Evolutionary conservation across 2,888 invertebrate genomes (phyloP).

Genomic region (Drosophila borealis): DNA sequence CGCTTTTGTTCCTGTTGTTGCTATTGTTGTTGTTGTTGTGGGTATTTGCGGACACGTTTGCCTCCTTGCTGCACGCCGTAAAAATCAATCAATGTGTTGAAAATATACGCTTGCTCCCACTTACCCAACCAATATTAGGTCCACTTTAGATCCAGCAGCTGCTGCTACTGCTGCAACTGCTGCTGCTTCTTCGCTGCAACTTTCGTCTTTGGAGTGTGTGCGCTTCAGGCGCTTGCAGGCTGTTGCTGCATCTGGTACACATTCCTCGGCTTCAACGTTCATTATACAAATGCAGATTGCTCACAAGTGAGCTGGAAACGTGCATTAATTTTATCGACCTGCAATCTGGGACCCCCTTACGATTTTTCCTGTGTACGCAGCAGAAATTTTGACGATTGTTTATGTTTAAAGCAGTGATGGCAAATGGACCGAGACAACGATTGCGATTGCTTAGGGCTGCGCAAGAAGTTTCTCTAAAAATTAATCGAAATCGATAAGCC

Average conservation of each 20-base stretch:
- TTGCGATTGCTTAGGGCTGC: slow-evolving; percentile 21
- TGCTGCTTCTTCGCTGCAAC: slow-evolving; percentile 9
- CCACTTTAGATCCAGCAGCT: background rate
- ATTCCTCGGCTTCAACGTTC: slow-evolving; percentile 51
- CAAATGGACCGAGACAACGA: slow-evolving; percentile 12
- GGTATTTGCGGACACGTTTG: slow-evolving; percentile 22
- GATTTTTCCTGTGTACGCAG: slow-evolving; percentile 49
- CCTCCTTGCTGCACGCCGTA: slow-evolving; percentile 25
- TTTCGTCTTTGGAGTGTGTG: slow-evolving; percentile 25
- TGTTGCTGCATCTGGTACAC: slow-evolving; percentile 23
- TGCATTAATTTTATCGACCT: background rate
- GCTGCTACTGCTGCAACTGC: background rate
- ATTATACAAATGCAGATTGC: slow-evolving; percentile 25
- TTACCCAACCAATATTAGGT: slow-evolving; percentile 18
- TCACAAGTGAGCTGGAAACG: background rate
- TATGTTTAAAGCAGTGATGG: slow-evolving; percentile 56
- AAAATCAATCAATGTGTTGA: slow-evolving; percentile 40
- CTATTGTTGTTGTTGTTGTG: slow-evolving; percentile 38
- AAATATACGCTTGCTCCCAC: background rate
- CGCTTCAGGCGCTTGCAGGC: slow-evolving; percentile 62
- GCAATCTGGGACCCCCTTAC: background rate
- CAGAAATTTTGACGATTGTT: slow-evolving; percentile 55
- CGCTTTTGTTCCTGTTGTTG: slow-evolving; percentile 7
- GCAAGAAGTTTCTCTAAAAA: background rate
- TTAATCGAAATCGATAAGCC: slow-evolving; percentile 22